Conservation (phyloP, 1,140 invertebrate genomes). For the Leptopilina clavipes region DNA sequence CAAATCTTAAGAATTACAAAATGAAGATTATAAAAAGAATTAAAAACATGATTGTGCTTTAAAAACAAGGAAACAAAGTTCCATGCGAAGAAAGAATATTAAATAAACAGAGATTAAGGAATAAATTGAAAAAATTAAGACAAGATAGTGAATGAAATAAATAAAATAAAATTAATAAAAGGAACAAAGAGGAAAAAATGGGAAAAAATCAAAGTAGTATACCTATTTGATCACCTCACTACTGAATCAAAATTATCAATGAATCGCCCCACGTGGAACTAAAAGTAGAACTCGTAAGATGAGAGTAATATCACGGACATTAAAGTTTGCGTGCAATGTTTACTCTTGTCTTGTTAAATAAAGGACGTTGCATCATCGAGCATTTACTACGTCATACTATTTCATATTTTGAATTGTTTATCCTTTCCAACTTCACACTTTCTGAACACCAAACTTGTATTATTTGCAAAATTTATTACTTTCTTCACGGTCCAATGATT, state of each 20-base stretch:
- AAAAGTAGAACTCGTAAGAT: slow-evolving; percentile 27
- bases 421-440: slow-evolving; percentile 64
- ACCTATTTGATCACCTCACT: background rate
- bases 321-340: slow-evolving; percentile 17
- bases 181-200: background rate
- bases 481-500: slow-evolving; percentile 46
- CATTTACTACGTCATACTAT: slow-evolving; percentile 28
- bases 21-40: too few relatives aligned
- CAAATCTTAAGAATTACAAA: too few relatives aligned
- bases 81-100: too few relatives aligned
- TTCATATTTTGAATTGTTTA: slow-evolving; percentile 39
- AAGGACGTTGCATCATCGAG: slow-evolving; percentile 39
- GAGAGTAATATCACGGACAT: background rate
- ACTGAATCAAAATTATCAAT: slow-evolving; percentile 1
- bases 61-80: too few relatives aligned
- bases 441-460: slow-evolving; percentile 49
- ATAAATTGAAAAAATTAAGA: background rate
- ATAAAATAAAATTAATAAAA: too few relatives aligned
- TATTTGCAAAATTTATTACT: slow-evolving; percentile 36
- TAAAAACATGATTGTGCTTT: too few relatives aligned
- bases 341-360: slow-evolving; percentile 10
- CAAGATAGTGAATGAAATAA: background rate
- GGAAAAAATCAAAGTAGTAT: too few relatives aligned
- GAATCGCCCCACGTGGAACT: slow-evolving; percentile 7
- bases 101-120: too few relatives aligned